phyloP scores from a whole-genome alignment of 2,113 vertebrate genomes.

The Noturus placidus region DNA sequence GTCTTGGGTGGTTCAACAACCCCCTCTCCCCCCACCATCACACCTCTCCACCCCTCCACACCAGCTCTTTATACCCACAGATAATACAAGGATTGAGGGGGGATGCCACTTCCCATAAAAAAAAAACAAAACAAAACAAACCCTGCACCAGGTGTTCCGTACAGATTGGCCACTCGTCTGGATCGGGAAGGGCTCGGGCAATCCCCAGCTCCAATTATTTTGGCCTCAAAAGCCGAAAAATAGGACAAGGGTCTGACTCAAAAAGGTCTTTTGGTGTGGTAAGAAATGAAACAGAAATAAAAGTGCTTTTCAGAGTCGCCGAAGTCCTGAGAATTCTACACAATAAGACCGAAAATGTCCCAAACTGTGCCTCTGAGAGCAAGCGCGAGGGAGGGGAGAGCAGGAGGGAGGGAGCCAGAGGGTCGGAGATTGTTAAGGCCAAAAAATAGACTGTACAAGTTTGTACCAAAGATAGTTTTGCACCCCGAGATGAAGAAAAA shows the following conservation, averaged over 20 bases:
- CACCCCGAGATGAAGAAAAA: background rate
- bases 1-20: constrained; percentile 44
- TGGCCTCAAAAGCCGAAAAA: constrained; percentile 53
- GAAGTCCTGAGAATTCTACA: constrained; percentile 54
- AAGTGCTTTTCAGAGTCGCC: constrained; percentile 56
- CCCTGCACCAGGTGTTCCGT: constrained; percentile 54
- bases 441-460: constrained; percentile 29
- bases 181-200: constrained; percentile 47
- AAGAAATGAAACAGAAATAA: constrained; percentile 60
- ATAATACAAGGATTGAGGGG: constrained; percentile 42
- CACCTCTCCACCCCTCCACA: constrained; percentile 8
- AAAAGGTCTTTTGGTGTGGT: constrained; percentile 57
- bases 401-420: background rate
- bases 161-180: constrained; percentile 50
- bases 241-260: constrained; percentile 40
- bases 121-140: constrained; percentile 12
- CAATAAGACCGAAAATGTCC: constrained; percentile 49
- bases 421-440: background rate
- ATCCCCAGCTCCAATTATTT: constrained; percentile 60
- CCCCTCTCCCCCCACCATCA: constrained; percentile 3
- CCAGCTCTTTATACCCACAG: constrained; percentile 18
- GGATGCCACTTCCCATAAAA: constrained; percentile 13
- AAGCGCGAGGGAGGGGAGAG: constrained; percentile 5
- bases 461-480: constrained; percentile 23
- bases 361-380: constrained; percentile 43